Evolutionary conservation across 1,140 invertebrate species (phyloP).

Genomic region (Eupristina koningsbergeri): DNA sequence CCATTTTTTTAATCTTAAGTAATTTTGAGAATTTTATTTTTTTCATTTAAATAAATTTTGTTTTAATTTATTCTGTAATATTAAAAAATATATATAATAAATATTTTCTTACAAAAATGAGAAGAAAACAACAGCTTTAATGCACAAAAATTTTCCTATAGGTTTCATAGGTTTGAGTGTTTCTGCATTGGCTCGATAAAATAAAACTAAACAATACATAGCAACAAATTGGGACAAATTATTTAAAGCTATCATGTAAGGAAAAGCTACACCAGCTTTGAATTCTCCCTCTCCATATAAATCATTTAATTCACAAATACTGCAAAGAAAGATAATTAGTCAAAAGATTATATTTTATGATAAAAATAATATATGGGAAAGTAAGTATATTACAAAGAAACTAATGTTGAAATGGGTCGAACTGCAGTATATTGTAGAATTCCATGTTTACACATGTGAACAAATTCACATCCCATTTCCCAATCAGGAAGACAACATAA

Average conservation of each 20-base stretch:
- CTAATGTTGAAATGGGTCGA: conserved; percentile 88
- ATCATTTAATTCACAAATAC: conserved; percentile 87
- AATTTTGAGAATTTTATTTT: no score
- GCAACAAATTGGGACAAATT: conserved; percentile 96
- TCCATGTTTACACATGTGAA: conserved; percentile 95
- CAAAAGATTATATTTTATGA: neutral
- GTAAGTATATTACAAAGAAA: conserved; percentile 87
- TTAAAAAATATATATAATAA: neutral
- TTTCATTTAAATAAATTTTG: neutral
- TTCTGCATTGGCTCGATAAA: conserved; percentile 90
- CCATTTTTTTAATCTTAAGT: no score
- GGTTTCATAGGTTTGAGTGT: conserved; percentile 94
- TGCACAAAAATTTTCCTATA: conserved; percentile 96
- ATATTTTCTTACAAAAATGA: conserved; percentile 93
- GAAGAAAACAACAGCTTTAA: conserved; percentile 98
- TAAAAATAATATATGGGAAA: conserved; percentile 30
- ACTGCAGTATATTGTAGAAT: conserved; percentile 95
- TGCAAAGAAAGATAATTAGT: conserved; percentile 66
- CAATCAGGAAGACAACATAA: conserved; percentile 88
- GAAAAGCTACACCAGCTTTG: conserved; percentile 86
- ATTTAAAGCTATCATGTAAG: conserved; percentile 92
- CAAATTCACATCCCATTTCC: conserved; percentile 92
- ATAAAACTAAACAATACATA: conserved; percentile 96
- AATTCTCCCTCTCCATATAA: conserved; percentile 95
- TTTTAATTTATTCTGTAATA: no score